Evolutionary conservation across 2,797 vertebrate species (phyloP).

Genomic region (Fratercula arctica): DNA sequence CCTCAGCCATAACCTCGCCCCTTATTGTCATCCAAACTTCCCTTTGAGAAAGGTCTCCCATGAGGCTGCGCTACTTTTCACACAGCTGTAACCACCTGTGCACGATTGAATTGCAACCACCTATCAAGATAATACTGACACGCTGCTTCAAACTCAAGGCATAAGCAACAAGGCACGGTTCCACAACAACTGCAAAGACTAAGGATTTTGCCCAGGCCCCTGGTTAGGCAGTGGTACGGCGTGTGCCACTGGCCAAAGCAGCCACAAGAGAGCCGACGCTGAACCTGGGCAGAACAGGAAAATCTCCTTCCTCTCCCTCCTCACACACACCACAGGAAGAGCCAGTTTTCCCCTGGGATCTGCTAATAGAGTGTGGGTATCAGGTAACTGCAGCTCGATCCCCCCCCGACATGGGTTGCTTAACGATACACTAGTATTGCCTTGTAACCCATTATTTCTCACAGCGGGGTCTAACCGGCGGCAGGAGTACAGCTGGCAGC

Average conservation of each 20-base stretch:
- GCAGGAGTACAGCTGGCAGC: neutral
- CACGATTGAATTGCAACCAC: neutral
- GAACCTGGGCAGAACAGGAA: neutral
- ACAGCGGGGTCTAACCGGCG: accelerated
- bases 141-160: neutral
- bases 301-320: neutral
- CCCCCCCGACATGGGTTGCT: accelerated
- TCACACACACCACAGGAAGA: neutral
- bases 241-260: neutral
- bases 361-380: neutral
- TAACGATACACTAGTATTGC: neutral
- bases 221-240: accelerated
- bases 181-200: accelerated
- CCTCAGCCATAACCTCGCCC: neutral
- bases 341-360: neutral
- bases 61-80: neutral
- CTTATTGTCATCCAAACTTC: accelerated
- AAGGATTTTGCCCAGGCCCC: neutral
- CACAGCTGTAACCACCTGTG: neutral
- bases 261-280: accelerated
- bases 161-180: accelerated
- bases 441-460: accelerated
- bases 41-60: accelerated
- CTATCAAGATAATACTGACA: accelerated
- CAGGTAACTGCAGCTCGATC: neutral